Conservation (phyloP, 2,113 vertebrate species). For the Erythrocercus mccallii region DNA sequence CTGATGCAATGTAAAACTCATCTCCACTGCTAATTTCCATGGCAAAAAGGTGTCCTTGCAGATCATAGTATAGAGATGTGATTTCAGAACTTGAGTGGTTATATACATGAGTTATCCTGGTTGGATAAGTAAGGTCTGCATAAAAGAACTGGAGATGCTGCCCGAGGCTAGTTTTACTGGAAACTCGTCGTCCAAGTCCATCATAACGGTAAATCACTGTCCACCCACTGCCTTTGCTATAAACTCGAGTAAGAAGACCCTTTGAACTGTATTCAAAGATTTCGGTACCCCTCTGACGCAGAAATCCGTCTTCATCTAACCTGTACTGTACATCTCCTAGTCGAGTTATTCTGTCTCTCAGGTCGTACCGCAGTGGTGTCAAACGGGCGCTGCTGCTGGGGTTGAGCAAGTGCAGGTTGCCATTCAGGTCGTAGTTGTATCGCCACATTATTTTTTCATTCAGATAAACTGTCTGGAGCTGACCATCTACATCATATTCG, state of each 20-base stretch:
- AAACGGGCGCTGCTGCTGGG: slow-evolving; percentile 88
- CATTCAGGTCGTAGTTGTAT: slow-evolving; percentile 97
- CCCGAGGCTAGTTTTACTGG: slow-evolving; percentile 89
- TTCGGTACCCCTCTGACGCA: slow-evolving; percentile 91
- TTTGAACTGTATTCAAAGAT: slow-evolving; percentile 98
- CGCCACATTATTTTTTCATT: slow-evolving; percentile 97
- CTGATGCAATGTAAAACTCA: slow-evolving; percentile 96
- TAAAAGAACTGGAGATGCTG: slow-evolving; percentile 98
- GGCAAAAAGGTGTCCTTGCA: slow-evolving; percentile 96
- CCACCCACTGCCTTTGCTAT: slow-evolving; percentile 96
- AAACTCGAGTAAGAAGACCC: slow-evolving; percentile 90
- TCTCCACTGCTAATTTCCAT: slow-evolving; percentile 98
- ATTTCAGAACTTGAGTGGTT: slow-evolving; percentile 98
- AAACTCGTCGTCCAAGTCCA: slow-evolving; percentile 91
- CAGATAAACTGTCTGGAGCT: slow-evolving; percentile 92
- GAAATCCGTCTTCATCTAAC: slow-evolving; percentile 93
- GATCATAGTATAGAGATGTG: slow-evolving; percentile 95
- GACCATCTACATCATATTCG: slow-evolving; percentile 94
- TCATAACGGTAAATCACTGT: slow-evolving; percentile 93
- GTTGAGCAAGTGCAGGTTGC: slow-evolving; percentile 93
- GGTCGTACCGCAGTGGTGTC: slow-evolving; percentile 90
- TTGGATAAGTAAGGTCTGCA: slow-evolving; percentile 90
- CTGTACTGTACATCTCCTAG: slow-evolving; percentile 96
- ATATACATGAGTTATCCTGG: slow-evolving; percentile 94
- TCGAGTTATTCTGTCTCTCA: slow-evolving; percentile 93